Evolutionary conservation across 2,113 vertebrate genomes (phyloP).

Genomic region (Furnarius figulus): DNA sequence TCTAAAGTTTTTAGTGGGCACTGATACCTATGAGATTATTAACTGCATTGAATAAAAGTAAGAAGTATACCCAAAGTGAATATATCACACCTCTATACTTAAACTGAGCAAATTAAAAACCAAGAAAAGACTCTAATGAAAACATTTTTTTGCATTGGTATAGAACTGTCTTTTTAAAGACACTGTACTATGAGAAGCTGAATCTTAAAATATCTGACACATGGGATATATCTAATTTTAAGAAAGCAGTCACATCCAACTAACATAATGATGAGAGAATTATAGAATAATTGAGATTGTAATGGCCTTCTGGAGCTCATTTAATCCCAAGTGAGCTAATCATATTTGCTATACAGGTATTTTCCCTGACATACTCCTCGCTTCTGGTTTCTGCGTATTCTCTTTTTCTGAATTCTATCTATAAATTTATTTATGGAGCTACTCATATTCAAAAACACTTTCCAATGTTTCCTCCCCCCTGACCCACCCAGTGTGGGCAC

Average conservation of each 20-base stretch:
- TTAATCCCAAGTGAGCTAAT: neutral
- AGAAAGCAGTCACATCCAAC: neutral
- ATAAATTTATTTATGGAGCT: neutral
- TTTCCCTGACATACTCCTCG: neutral
- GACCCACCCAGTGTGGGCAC: fast-evolving
- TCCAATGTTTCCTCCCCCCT: neutral
- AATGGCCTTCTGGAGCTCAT: neutral
- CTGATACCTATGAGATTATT: neutral
- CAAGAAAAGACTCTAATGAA: neutral
- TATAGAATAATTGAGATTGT: neutral
- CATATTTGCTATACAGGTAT: neutral
- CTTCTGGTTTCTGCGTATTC: neutral
- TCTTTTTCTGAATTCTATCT: neutral
- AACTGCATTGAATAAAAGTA: neutral
- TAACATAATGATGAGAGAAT: neutral
- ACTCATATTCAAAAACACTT: neutral
- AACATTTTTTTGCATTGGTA: neutral
- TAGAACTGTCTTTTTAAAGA: neutral
- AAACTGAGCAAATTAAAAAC: neutral
- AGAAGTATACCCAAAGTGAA: neutral
- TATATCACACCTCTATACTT: neutral
- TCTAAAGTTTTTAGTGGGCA: neutral
- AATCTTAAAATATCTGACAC: neutral
- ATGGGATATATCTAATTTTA: neutral
- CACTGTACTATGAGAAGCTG: neutral